Percentiles rank a stretch among this genome's conserved stretches.
Evolutionary conservation across 2,113 vertebrate genomes (phyloP).

Genomic region (Hydrolagus affinis): DNA sequence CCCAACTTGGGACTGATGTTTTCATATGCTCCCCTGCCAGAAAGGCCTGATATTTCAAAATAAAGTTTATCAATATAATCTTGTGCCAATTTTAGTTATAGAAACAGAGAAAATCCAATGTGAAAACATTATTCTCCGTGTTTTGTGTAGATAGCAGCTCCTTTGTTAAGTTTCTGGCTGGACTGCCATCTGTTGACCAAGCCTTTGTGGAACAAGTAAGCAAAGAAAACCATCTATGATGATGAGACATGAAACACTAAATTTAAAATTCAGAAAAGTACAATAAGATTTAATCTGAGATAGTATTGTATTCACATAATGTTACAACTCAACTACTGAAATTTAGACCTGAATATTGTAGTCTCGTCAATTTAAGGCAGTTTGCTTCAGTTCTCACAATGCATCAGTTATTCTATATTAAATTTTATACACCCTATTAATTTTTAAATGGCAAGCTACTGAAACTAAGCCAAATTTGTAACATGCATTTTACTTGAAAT

Average conservation of each 20-base stretch:
- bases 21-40: conserved; percentile 71
- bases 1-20: conserved; percentile 64
- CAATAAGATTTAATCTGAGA: conserved; percentile 35
- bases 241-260: conserved; percentile 61
- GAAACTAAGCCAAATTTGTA: conserved; percentile 9
- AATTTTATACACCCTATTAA: neutral
- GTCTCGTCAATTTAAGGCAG: conserved; percentile 40
- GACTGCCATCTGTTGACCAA: conserved; percentile 45
- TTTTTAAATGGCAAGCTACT: conserved; percentile 17
- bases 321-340: conserved; percentile 46
- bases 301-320: conserved; percentile 44
- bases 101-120: conserved; percentile 32
- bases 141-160: conserved; percentile 46
- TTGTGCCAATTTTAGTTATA: conserved; percentile 33
- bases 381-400: conserved; percentile 2
- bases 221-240: conserved; percentile 72
- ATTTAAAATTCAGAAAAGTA: conserved; percentile 5
- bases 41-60: conserved; percentile 51
- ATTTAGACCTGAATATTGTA: conserved; percentile 41
- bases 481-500: conserved; percentile 18
- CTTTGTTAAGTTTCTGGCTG: conserved; percentile 39
- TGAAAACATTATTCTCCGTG: neutral
- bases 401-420: conserved; percentile 16
- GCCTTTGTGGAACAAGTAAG: conserved; percentile 66
- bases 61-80: conserved; percentile 44